Conservation (phyloP, 2,888 invertebrate genomes). For the Torymus auratus region DNA sequence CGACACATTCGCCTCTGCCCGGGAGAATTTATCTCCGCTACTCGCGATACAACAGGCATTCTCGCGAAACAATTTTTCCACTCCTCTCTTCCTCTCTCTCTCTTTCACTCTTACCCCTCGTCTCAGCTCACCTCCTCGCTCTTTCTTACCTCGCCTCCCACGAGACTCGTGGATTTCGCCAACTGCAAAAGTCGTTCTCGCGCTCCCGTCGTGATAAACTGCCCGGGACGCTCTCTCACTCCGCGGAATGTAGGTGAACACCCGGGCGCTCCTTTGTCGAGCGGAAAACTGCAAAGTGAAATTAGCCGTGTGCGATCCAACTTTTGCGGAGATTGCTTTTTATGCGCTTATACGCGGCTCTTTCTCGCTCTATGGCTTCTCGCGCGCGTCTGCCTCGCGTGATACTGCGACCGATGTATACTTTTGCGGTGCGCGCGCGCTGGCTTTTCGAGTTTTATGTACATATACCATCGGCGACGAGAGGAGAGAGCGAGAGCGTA, state of each 20-base stretch:
- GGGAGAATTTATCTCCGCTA: too few species aligned
- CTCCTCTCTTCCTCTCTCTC: not conserved
- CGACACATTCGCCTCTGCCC: too few species aligned
- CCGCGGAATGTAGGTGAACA: conserved; percentile 12
- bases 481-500: not conserved
- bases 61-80: not conserved
- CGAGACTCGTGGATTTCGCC: conserved; percentile 27
- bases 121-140: not conserved
- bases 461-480: not conserved
- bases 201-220: conserved; percentile 29
- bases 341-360: conserved; percentile 5
- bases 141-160: not conserved
- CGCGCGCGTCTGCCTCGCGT: not conserved
- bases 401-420: not conserved
- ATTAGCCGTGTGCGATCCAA: conserved; percentile 32
- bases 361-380: not conserved
- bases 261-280: conserved; percentile 12
- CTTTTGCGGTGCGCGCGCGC: not conserved
- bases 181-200: conserved; percentile 38
- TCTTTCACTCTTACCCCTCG: not conserved
- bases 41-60: too few species aligned
- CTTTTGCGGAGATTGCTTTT: conserved; percentile 32
- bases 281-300: conserved; percentile 48
- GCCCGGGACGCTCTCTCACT: not conserved
- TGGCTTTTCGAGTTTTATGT: not conserved